Conservation (phyloP, 2,113 vertebrate species). For the Pithys albifrons region DNA sequence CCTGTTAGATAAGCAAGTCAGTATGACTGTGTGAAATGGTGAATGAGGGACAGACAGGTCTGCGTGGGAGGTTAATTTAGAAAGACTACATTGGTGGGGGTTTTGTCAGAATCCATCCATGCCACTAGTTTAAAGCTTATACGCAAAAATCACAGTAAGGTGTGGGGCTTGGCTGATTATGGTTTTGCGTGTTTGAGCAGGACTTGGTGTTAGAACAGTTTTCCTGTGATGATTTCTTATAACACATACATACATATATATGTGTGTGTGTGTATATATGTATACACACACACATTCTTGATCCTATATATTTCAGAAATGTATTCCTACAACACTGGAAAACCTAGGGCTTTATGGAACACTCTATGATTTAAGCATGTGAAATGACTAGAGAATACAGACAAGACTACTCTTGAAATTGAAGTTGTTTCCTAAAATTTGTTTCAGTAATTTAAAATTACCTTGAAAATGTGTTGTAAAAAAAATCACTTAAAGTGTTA, state of each 20-base stretch:
- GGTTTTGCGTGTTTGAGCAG: neutral
- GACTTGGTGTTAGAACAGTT: neutral
- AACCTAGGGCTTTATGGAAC: neutral
- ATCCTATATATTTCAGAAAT: neutral
- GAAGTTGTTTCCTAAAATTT: neutral
- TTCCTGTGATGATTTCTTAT: neutral
- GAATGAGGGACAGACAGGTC: neutral
- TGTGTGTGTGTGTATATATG: too few relatives aligned
- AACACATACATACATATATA: neutral
- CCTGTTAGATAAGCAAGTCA: neutral
- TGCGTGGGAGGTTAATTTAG: neutral
- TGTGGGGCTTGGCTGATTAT: neutral
- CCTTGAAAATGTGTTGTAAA: neutral
- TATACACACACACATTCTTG: neutral
- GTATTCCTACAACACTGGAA: neutral
- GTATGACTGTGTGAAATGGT: neutral
- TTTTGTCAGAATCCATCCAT: neutral
- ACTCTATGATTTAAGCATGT: neutral
- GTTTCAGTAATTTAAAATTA: neutral
- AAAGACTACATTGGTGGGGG: neutral
- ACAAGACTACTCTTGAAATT: neutral
- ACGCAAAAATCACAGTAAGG: neutral
- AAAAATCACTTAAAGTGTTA: neutral
- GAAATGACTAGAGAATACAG: neutral
- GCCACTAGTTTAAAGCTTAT: neutral